Base-by-base conservation (phyloP, 2,113 vertebrate species). In the Donacobius atricapilla region DNA sequence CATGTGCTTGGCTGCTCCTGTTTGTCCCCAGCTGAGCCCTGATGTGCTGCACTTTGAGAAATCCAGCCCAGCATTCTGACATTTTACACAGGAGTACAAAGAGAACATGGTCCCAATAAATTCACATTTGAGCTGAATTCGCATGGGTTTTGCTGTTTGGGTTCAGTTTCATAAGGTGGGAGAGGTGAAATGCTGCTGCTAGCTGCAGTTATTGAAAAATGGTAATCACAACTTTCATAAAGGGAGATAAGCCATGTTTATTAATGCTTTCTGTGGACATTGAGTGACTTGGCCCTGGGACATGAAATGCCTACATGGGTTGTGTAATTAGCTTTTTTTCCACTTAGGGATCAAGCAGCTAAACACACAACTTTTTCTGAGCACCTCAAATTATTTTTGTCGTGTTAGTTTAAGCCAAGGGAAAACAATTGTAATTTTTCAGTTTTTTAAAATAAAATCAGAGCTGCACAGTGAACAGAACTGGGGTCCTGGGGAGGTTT, bases 191-290 rank as follows among this genome's bases (percentile, higher is more conserved):
- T 66, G 40, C 37, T 90, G 65, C 53, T 87, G 33, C 71, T 83
- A 47, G 69, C 70, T 87, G 71, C 56, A 35, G 73, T 93, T 95
- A 76, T 18, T 83, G 69, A 83, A 83, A 96, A 96, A 80, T 47
- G 33, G 30, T 75, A 65, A 90, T 88, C n/a, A 27, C 57, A 58
- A 40, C 45, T 92, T 77, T 6, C 58, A 31, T 87, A 23, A 83
- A 87, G 64, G 28, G 42, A 75, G 72, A 87, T 83, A 37, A 63
- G 28, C 44, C 13, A 12, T 80, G 45, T 86, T 90, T 89, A 53
- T 92, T 91, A 83, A 45, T 83, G 45, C 12, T 80, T 83, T 60
- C 60, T 87, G 63, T 70, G 84, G 64, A 56, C 64, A 35, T 18
- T 35, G 35, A 65, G 33, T 61, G 64, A 39, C 44, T 90, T 85